Base-by-base conservation (phyloP, 1,140 invertebrate species). In the Pygmarrhopalites habei region DNA sequence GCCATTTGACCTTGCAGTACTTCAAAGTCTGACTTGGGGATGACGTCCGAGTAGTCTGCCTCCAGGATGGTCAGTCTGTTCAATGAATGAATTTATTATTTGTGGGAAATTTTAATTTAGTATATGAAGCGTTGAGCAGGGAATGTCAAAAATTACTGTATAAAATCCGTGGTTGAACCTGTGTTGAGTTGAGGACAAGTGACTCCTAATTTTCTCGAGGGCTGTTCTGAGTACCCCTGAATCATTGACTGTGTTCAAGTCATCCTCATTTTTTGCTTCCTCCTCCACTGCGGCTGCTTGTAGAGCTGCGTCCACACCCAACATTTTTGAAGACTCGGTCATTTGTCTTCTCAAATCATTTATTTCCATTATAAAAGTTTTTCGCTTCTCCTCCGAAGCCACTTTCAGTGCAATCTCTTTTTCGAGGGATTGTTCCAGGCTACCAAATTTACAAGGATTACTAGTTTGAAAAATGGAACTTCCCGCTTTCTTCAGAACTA, bases 1-100 rank as follows among this genome's bases (percentile, higher is more conserved):
- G 12, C 39, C 57, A 56, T 58, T 23, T 19, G 19, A 29, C n/a
- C 23, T 15, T 60, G 58, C 32, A 61, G 21, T 2, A 21, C 44
- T 35, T 64, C 60, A 26, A 46, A 57, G 5, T n/a, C 15, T 17
- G 44, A 5, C 0, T 55, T 49, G 0, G 64, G 64, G 30, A 69
- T 58, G 2, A 64, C 62, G 41, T 69, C 58, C 1, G 60, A 29
- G 26, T 66, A 66, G 28, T 66, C 60, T 1, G 56, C 60, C 57
- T 63, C 61, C 25, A 63, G 25, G 3, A 63, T 29, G 2, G 43
- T 57, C 12, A 63, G 17, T 19, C 61, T 63, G 10, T 30, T 41
- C n/a, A n/a, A n/a, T n/a, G n/a, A n/a, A n/a, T n/a, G n/a, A n/a
- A n/a, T n/a, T n/a, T n/a, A n/a, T n/a, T n/a, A n/a, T n/a, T n/a